Conservation (phyloP, 2,888 invertebrate genomes). For the Priocnemis perturbator region DNA sequence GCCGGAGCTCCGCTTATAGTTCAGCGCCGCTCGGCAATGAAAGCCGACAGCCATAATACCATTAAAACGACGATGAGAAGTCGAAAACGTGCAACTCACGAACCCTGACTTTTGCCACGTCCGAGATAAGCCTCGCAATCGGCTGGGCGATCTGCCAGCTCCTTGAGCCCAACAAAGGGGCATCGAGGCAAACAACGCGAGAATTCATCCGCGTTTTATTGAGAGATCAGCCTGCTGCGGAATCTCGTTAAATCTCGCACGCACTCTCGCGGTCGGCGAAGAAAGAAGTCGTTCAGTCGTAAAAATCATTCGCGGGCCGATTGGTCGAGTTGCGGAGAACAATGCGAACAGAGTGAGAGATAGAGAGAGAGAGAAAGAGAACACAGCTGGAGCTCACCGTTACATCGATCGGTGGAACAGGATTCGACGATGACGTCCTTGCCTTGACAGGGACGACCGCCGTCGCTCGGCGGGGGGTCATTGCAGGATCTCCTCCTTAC, state of each 20-base stretch:
- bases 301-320: conserved; percentile 7
- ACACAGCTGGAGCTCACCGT: conserved; percentile 60
- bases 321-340: no score
- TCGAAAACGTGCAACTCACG: no score
- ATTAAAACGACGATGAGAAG: no score
- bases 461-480: conserved; percentile 64
- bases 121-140: no score
- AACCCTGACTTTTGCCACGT: no score
- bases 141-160: no score
- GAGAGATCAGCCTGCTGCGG: conserved; percentile 23
- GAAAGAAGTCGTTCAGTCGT: conserved; percentile 36
- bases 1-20: no score
- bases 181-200: neutral
- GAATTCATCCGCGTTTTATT: neutral
- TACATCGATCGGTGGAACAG: conserved; percentile 62
- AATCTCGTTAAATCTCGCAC: conserved; percentile 26
- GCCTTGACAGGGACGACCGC: conserved; percentile 63
- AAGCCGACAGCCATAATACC: conserved; percentile 8
- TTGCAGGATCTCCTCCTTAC: conserved; percentile 86
- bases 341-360: conserved; percentile 5
- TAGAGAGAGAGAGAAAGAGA: conserved; percentile 15
- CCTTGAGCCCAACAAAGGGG: neutral
- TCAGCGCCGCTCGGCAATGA: no score
- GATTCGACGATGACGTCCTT: conserved; percentile 64
- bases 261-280: conserved; percentile 32